These are phyloP conservation scores for Halichondria panicea DNA, from an alignment of 37 sponge, comb jelly and placozoan species.

Conservation along the genomic window DNA sequence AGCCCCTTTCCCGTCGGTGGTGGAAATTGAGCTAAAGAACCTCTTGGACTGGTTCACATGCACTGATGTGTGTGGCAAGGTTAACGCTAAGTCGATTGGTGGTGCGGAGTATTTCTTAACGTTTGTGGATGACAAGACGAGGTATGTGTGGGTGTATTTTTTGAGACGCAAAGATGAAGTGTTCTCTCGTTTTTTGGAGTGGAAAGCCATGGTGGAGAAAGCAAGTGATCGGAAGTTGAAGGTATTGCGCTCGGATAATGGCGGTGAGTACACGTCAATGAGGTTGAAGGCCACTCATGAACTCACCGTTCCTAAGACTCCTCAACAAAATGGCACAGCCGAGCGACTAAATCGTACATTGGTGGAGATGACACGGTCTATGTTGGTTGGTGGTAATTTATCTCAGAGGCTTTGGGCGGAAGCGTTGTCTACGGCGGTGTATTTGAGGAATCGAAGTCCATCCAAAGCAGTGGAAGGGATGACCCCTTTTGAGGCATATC, in stretches of 20 bases:
- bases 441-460: constrained; percentile 61
- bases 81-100: constrained; percentile 42
- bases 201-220: constrained; percentile 66
- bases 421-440: constrained; percentile 66
- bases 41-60: no score
- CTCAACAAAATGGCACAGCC: constrained; percentile 77
- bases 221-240: constrained; percentile 47
- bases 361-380: constrained; percentile 64
- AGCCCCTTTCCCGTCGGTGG: constrained; percentile 27
- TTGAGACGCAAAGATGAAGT: constrained; percentile 53
- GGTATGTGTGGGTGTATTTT: constrained; percentile 65
- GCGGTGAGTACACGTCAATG: constrained; percentile 54
- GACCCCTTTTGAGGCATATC: constrained; percentile 60
- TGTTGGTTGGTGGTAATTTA: constrained; percentile 60
- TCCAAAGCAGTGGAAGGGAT: constrained; percentile 33
- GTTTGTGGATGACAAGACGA: constrained; percentile 62
- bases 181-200: constrained; percentile 51
- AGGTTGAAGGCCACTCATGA: constrained; percentile 64
- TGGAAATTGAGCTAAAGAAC: constrained; percentile 34
- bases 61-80: constrained; percentile 64
- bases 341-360: constrained; percentile 67
- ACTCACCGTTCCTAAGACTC: constrained; percentile 61
- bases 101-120: constrained; percentile 69
- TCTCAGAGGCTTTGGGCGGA: constrained; percentile 78
- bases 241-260: constrained; percentile 53